phyloP scores from a whole-genome alignment of 2,888 invertebrate genomes.

The Drosophila kuntzei region DNA sequence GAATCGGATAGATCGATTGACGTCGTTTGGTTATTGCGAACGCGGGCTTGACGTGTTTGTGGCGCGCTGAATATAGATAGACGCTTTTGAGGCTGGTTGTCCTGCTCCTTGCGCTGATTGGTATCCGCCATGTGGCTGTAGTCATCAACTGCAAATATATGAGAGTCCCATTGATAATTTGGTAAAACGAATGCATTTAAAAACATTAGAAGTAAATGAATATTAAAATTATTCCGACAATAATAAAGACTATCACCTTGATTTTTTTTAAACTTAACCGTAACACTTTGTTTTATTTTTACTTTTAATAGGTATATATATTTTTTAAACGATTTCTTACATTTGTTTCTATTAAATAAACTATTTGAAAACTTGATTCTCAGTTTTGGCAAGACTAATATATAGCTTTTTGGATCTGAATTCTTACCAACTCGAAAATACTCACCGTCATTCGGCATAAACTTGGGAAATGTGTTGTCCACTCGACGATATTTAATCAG shows the following conservation, averaged over 20 bases:
- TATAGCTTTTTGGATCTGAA: background rate
- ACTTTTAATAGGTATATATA: no score
- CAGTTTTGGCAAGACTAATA: no score
- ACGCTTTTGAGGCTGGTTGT: slow-evolving; percentile 51
- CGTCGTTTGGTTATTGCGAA: slow-evolving; percentile 49
- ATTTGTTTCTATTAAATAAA: no score
- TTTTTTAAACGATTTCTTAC: no score
- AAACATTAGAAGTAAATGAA: background rate
- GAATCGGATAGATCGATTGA: slow-evolving; percentile 83
- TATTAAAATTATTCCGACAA: background rate
- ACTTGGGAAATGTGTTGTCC: slow-evolving; percentile 69
- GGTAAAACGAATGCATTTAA: background rate
- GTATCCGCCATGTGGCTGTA: slow-evolving; percentile 45
- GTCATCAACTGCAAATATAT: slow-evolving; percentile 37
- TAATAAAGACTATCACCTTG: no score
- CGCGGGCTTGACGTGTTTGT: slow-evolving; percentile 55
- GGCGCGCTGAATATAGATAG: slow-evolving; percentile 78
- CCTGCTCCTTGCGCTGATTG: slow-evolving; percentile 30
- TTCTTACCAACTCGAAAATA: background rate
- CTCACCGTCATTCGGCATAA: slow-evolving; percentile 64
- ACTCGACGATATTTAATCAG: slow-evolving; percentile 68
- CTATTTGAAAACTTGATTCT: no score
- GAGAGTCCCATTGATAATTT: background rate
- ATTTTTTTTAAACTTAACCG: no score
- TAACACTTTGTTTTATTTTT: no score